Conservation (phyloP, 2,888 invertebrate species). For the Heliconius ethilla region DNA sequence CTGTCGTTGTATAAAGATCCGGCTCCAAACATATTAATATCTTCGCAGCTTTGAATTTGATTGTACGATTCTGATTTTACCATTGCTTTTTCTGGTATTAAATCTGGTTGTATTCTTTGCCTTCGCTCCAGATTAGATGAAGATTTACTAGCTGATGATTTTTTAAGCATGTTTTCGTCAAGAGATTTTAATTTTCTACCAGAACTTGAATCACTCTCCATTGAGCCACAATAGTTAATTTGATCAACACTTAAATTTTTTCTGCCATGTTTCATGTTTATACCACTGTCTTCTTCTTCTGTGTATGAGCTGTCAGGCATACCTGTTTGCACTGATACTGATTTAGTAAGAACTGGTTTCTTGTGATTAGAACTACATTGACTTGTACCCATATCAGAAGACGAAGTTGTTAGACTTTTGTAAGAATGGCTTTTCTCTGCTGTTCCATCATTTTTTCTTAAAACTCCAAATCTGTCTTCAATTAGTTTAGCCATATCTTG, state of each 20-base stretch:
- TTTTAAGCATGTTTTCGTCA: constrained; percentile 78
- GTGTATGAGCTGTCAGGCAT: constrained; percentile 73
- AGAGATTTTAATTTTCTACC: constrained; percentile 76
- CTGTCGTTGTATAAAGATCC: constrained; percentile 81
- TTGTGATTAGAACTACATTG: constrained; percentile 77
- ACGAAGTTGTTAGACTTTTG: constrained; percentile 79
- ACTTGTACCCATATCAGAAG: constrained; percentile 79
- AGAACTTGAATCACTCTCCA: constrained; percentile 78
- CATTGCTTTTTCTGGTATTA: constrained; percentile 78
- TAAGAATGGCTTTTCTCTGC: constrained; percentile 79
- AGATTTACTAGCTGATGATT: constrained; percentile 73
- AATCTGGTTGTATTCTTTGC: constrained; percentile 78
- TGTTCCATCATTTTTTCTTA: constrained; percentile 72
- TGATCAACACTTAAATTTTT: constrained; percentile 79
- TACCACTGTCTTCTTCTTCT: constrained; percentile 71
- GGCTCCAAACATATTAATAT: constrained; percentile 80
- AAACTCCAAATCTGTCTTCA: constrained; percentile 84
- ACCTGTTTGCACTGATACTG: constrained; percentile 79
- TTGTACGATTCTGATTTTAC: constrained; percentile 78
- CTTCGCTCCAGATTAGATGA: constrained; percentile 76
- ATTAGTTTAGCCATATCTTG: constrained; percentile 87
- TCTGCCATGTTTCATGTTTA: constrained; percentile 75
- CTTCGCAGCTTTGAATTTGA: constrained; percentile 80
- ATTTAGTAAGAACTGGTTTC: constrained; percentile 76
- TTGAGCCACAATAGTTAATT: constrained; percentile 78